Evolutionary conservation across 2,888 invertebrate genomes (phyloP).

Genomic region (Cheilosia vulpina): DNA sequence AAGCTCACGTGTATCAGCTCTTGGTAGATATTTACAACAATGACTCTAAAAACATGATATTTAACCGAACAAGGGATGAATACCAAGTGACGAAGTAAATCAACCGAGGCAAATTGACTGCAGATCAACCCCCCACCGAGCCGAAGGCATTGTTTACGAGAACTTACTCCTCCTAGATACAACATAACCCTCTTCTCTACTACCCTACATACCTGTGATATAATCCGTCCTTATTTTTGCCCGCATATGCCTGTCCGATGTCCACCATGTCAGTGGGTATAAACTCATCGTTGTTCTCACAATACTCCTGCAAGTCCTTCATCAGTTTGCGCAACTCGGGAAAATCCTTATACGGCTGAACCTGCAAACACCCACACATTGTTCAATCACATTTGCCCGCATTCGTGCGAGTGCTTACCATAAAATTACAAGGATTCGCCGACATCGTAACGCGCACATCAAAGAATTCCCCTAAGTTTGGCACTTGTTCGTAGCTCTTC

Average conservation of each 20-base stretch:
- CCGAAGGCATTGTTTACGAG: no score
- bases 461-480: conserved; percentile 85
- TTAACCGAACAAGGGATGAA: background rate
- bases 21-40: conserved; percentile 85
- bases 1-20: conserved; percentile 86
- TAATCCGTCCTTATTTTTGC: conserved; percentile 86
- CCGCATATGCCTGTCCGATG: conserved; percentile 88
- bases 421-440: conserved; percentile 87
- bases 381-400: background rate
- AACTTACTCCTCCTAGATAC: no score
- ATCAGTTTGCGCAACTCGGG: conserved; percentile 86
- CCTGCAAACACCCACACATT: conserved; percentile 78
- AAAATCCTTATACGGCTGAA: conserved; percentile 84
- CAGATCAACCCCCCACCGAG: no score
- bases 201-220: conserved; percentile 88
- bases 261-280: conserved; percentile 84
- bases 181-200: background rate
- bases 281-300: conserved; percentile 85
- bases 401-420: conserved; percentile 76
- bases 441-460: conserved; percentile 90
- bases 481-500: conserved; percentile 79
- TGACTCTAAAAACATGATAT: conserved; percentile 83
- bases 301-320: conserved; percentile 87
- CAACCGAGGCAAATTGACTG: no score
- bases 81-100: no score